Evolutionary conservation across 2,797 vertebrate species (phyloP).

Genomic region (Darevskia nairensis): DNA sequence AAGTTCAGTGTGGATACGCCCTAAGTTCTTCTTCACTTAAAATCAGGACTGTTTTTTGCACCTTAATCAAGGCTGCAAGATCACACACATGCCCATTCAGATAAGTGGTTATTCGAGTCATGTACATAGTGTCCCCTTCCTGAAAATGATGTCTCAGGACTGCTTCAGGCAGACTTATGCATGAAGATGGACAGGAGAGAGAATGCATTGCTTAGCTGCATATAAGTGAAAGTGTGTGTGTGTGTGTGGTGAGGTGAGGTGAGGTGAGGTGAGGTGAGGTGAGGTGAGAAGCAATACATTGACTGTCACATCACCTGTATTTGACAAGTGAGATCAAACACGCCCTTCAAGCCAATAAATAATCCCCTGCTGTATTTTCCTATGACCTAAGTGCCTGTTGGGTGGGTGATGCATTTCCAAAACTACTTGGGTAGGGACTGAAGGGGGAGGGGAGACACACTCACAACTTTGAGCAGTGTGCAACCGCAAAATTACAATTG

Average conservation of each 20-base stretch:
- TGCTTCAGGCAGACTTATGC: neutral
- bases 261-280: neutral
- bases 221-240: neutral
- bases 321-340: neutral
- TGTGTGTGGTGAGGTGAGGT: too few species aligned
- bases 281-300: neutral
- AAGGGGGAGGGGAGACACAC: neutral
- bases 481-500: neutral
- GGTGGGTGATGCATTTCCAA: neutral
- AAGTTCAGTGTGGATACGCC: too few species aligned
- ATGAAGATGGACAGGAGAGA: neutral
- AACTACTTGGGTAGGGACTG: neutral
- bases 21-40: too few species aligned
- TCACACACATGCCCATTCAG: too few species aligned
- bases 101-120: neutral
- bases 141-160: neutral
- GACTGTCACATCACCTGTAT: neutral
- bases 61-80: neutral
- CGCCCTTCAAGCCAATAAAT: neutral
- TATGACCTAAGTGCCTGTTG: neutral
- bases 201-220: neutral
- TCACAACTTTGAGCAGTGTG: neutral
- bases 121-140: neutral
- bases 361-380: neutral
- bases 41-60: neutral